Evolutionary conservation across 1,140 invertebrate genomes (phyloP), one percentile per base, ranked within the genome.

Genomic region (Pogonus chalceus): DNA sequence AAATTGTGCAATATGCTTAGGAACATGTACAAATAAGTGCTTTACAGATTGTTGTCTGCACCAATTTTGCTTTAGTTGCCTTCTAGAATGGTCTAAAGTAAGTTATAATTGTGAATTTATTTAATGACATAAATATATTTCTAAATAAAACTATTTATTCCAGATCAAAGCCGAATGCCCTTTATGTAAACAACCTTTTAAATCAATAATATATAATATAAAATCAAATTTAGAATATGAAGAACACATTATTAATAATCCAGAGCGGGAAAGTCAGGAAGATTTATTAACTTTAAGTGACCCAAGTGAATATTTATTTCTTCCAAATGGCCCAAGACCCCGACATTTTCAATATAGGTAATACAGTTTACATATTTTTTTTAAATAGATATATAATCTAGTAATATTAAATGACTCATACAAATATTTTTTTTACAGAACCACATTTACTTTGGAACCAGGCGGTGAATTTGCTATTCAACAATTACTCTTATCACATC

Each of bases 71-170:
- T 96, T 95, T 61, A 83, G 82, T 54, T 97, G 94, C 68, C 75
- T 97, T 1, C 70, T 91, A 35, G 88, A 92, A 65, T 97, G 94
- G 94, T 93, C 92, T 26, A 95, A 94, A 75, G 84, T 87, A 66
- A 72, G 72, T 59, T 56, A 23, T 1, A 35, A n/a, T 20, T 47
- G 2, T 56, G 21, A 51, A 23, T 20, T 54, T 54, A 43, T 43
- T 20, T 43, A 20, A 43, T 43, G 3, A 43, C 18, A 7, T 9
- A 43, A 7, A 10, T 7, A 14, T n/a, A 10, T 14, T 10, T 2
- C 10, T 16, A 2, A 46, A 46, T 10, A 16, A 16, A 46, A 46
- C 43, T 18, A 20, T 46, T 46, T 58, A 66, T n/a, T n/a, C 16
- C 64, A 83, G 80, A 85, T 95, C 7, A 95, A 96, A 72, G 79